Percentiles rank a stretch among this genome's conserved stretches.
Conservation (phyloP, 2,888 invertebrate genomes). For the Drosophila multiciliata region DNA sequence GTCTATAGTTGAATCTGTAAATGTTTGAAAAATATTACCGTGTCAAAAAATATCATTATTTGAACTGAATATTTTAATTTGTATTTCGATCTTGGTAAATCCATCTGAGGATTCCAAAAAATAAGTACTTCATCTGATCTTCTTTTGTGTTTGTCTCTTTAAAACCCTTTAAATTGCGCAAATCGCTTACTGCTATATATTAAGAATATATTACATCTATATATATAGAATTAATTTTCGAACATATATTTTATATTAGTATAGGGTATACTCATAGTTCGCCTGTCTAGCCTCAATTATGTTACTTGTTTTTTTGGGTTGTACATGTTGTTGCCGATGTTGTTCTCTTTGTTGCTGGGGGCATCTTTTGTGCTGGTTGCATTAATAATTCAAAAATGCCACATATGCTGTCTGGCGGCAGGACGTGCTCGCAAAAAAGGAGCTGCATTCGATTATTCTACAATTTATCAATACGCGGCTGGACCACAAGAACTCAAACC, state of each 20-base stretch:
- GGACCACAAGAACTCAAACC: slow-evolving; percentile 11
- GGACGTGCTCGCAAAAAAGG: slow-evolving; percentile 34
- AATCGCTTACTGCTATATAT: too few relatives aligned
- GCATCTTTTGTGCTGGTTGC: slow-evolving; percentile 71
- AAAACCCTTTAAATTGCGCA: not conserved
- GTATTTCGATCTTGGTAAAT: not conserved
- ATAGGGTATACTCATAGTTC: not conserved
- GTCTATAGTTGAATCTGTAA: too few relatives aligned
- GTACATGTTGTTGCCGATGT: slow-evolving; percentile 10
- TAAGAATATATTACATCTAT: too few relatives aligned
- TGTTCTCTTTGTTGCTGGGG: slow-evolving; percentile 49
- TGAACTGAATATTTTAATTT: not conserved
- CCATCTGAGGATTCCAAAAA: not conserved
- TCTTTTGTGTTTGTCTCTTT: not conserved
- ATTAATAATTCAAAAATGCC: slow-evolving; percentile 82
- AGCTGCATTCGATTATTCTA: slow-evolving; percentile 74
- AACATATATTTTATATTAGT: not conserved
- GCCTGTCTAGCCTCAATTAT: too few relatives aligned
- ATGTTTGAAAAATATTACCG: too few relatives aligned
- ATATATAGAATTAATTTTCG: too few relatives aligned
- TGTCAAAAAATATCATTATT: not conserved
- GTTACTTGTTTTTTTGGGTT: not conserved
- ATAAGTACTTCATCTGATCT: not conserved
- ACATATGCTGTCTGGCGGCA: slow-evolving; percentile 66
- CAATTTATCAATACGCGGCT: slow-evolving; percentile 72